Percentiles rank a stretch among this genome's conserved stretches.
phyloP scores from a whole-genome alignment of 2,888 invertebrate genomes.

The Pristionchus fissidentatus region DNA sequence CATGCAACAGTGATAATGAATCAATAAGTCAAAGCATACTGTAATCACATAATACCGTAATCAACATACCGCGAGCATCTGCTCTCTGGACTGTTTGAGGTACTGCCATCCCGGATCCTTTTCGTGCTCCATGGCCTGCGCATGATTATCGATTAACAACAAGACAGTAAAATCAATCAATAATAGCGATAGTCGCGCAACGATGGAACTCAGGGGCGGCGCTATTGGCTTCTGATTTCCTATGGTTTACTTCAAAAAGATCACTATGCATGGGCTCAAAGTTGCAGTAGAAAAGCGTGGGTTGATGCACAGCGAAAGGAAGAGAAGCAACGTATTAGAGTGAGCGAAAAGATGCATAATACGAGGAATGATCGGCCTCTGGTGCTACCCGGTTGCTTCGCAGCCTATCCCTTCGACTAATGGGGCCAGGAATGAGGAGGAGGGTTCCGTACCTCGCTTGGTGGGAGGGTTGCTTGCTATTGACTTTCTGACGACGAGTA shows the following conservation, averaged over 20 bases:
- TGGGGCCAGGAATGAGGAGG: neutral
- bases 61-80: conserved; percentile 65
- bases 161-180: no score
- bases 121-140: conserved; percentile 69
- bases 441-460: neutral
- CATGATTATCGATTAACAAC: no score
- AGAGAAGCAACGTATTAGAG: neutral
- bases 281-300: neutral
- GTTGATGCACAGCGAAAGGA: neutral
- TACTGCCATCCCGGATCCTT: conserved; percentile 76
- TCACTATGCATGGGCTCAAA: neutral
- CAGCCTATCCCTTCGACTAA: neutral
- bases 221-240: no score
- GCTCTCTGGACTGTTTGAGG: conserved; percentile 71
- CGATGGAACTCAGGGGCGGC: no score
- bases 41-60: no score
- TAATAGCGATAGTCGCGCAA: no score
- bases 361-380: no score
- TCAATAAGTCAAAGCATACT: neutral
- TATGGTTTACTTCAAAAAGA: neutral
- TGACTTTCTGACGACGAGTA: neutral
- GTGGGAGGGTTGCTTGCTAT: conserved; percentile 16
- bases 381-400: neutral
- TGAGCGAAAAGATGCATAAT: neutral
- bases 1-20: no score